Conservation (phyloP, 2,888 invertebrate genomes). For the Macrosiphum euphorbiae region DNA sequence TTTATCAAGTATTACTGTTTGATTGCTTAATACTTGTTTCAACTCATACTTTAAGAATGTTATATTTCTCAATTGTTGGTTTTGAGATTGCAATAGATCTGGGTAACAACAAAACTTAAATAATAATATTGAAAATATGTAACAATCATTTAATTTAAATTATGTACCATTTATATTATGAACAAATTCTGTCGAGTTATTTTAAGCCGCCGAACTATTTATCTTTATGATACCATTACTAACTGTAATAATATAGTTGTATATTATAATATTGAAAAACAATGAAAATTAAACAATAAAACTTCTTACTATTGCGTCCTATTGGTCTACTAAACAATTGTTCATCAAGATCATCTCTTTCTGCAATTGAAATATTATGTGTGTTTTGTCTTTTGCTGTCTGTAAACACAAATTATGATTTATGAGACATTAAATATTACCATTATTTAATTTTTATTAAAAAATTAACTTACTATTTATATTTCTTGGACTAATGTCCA, state of each 20-base stretch:
- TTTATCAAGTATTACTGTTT: not conserved
- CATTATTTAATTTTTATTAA: not conserved
- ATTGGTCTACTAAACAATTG: not conserved
- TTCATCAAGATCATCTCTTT: not conserved
- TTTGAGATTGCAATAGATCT: not conserved
- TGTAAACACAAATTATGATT: not conserved
- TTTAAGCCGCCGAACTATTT: not conserved
- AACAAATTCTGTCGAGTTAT: not conserved
- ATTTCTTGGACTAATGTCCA: not conserved
- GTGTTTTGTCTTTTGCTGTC: not conserved
- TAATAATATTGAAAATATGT: not conserved
- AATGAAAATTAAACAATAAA: not conserved
- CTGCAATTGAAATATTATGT: not conserved
- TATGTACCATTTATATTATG: not conserved
- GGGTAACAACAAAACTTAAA: not conserved
- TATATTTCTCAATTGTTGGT: not conserved
- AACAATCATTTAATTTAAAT: not conserved
- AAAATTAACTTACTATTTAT: not conserved
- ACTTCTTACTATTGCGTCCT: not conserved
- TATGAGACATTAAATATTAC: not conserved
- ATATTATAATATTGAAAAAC: not conserved
- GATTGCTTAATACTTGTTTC: not conserved
- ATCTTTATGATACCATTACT: not conserved
- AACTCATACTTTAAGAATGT: constrained; percentile 7
- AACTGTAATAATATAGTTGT: not conserved